A percentile compares a stretch with the other conserved stretches of the same genome.
phyloP scores from a whole-genome alignment of 2,113 vertebrate species.

The Zosterops japonicus region DNA sequence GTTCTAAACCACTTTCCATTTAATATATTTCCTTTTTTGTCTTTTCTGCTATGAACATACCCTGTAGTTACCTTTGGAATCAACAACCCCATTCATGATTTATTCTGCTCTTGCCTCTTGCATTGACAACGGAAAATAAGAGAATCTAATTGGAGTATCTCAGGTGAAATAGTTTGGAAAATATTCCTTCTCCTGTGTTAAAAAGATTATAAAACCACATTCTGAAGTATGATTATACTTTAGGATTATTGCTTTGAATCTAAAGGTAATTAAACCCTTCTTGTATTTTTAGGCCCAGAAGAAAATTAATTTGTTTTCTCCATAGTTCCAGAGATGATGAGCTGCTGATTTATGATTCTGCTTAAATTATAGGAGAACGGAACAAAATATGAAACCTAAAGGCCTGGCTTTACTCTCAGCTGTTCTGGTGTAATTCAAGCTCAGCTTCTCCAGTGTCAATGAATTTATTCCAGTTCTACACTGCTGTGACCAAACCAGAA shows the following conservation, averaged over 20 bases:
- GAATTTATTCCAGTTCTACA: conserved; percentile 3
- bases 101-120: not conserved
- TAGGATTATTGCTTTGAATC: not conserved
- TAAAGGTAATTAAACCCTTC: not conserved
- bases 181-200: not conserved
- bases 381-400: not conserved
- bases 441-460: not conserved
- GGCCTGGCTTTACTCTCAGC: not conserved
- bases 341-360: not conserved
- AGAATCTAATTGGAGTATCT: not conserved
- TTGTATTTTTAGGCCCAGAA: not conserved
- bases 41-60: not conserved
- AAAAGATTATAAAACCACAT: not conserved
- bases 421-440: not conserved
- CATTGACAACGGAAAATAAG: not conserved
- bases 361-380: not conserved
- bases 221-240: not conserved
- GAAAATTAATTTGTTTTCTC: not conserved
- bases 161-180: not conserved
- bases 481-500: not conserved
- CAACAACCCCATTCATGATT: not conserved
- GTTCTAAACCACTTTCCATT: not conserved
- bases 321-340: not conserved
- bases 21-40: not conserved
- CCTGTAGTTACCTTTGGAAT: not conserved